A percentile compares a stretch with the other conserved stretches of the same genome.
phyloP scores from a whole-genome alignment of 2,113 vertebrate species.

The Cisticola juncidis region DNA sequence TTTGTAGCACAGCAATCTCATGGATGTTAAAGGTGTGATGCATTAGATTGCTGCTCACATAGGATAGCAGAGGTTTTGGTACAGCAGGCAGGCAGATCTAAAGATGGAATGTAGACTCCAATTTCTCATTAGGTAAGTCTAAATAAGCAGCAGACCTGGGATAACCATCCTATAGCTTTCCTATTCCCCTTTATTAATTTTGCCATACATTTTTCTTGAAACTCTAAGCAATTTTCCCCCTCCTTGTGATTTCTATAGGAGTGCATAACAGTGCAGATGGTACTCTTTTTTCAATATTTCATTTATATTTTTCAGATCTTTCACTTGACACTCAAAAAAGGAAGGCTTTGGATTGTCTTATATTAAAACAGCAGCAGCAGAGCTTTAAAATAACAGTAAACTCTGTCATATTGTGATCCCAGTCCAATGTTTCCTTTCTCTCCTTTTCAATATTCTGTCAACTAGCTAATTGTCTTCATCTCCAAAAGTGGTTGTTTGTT shows the following conservation, averaged over 20 bases:
- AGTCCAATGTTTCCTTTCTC: not conserved
- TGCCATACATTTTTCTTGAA: not conserved
- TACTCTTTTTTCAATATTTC: not conserved
- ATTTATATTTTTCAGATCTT: not conserved
- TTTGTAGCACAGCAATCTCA: not conserved
- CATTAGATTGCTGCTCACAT: conserved; percentile 26
- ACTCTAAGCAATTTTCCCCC: not conserved
- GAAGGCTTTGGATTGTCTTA: not conserved
- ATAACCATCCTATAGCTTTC: conserved; percentile 1
- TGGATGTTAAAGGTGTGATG: not conserved
- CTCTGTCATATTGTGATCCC: not conserved
- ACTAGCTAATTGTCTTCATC: not conserved
- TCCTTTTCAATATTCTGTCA: not conserved
- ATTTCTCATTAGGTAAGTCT: not conserved
- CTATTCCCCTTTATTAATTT: not conserved
- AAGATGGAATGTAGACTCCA: conserved; percentile 38
- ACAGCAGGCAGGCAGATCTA: not conserved
- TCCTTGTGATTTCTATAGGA: not conserved
- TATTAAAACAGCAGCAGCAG: not conserved
- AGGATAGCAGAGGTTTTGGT: conserved; percentile 8
- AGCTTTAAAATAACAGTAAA: not conserved
- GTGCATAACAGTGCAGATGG: not conserved
- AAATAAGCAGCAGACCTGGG: not conserved
- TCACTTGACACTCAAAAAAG: not conserved
- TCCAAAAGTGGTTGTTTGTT: not conserved